Evolutionary conservation across 2,888 invertebrate genomes (phyloP), one percentile per base, ranked within the genome.

Genomic region (Meghimatium bilineatum): DNA sequence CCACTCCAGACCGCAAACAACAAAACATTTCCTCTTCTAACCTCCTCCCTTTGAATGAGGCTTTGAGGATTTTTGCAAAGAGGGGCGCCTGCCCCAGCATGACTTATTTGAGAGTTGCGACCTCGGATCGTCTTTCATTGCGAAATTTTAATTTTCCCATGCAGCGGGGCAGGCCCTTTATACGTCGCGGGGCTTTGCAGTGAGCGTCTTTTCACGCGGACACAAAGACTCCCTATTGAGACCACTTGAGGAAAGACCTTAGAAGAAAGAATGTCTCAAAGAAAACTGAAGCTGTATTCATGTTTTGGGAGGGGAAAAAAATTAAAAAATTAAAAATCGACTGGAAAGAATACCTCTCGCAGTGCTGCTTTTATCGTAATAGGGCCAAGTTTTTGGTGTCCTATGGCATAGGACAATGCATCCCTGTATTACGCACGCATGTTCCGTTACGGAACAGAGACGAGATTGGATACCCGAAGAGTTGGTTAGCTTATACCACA

Each of bases 111-210:
- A 76, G 44, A 77, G 75, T 71, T 77, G 69, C 77, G 82, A 82
- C 82, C 82, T 69, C 29, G 32, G 77, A 69, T 82, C 82, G 76
- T 76, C 77, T 82, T 82, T 76, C 82, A 77, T 82, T 77, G 82
- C 76, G 69, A 82, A 77, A 77, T 82, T 82, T 82, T 82, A 82
- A 82, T 82, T 82, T 82, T 82, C 77, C 82, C 82, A 82, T 82
- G 82, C 82, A 82, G 69, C n/a, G 52, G 82, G 82, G 82, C 82
- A 82, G 77, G 71, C 69, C 77, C 71, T 82, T 82, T 82, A 75
- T 82, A 71, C 77, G 38, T 69, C 56, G 29, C 63, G 8, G 71
- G 66, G 38, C 56, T 44, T 76, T 77, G 26, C 26, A 32, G 52
- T 82, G 77, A 82, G 60, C 77, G 67, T 69, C 82, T 77, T 77